Evolutionary conservation across 2,888 invertebrate species (phyloP).

Genomic region (Apodemia hepburni): DNA sequence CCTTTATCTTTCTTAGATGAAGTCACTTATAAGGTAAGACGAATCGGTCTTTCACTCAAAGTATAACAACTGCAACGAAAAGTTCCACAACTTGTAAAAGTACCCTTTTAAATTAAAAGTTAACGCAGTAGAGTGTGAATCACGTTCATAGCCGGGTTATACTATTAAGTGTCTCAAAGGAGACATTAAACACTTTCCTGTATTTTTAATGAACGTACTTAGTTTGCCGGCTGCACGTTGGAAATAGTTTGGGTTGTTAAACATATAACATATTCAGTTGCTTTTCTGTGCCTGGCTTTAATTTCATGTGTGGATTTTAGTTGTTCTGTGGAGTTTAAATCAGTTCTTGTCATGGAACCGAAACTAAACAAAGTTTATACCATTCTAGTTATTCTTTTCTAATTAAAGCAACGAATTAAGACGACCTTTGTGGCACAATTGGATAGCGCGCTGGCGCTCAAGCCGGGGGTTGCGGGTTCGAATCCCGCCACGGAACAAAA

Average conservation of each 20-base stretch:
- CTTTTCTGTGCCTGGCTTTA: neutral
- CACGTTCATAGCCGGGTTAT: slow-evolving; percentile 47
- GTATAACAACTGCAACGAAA: neutral
- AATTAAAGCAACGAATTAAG: no score
- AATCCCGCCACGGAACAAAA: no score
- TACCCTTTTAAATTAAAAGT: slow-evolving; percentile 27
- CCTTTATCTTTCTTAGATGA: no score
- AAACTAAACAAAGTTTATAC: neutral
- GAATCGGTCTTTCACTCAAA: neutral
- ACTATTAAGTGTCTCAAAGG: slow-evolving; percentile 51
- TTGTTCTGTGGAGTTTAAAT: neutral
- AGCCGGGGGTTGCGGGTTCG: no score
- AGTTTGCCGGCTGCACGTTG: slow-evolving; percentile 16
- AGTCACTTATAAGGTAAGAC: no score
- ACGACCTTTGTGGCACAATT: no score
- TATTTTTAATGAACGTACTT: slow-evolving; percentile 19
- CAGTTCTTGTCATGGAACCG: neutral
- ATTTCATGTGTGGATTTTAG: neutral
- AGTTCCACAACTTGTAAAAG: slow-evolving; percentile 1
- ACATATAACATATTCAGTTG: slow-evolving; percentile 2
- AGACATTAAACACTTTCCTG: slow-evolving; percentile 41
- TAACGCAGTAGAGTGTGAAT: slow-evolving; percentile 49
- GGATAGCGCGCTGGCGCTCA: no score
- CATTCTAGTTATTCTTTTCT: no score
- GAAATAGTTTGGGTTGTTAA: slow-evolving; percentile 16